phyloP scores from a whole-genome alignment of 2,888 invertebrate genomes.

The Lepidonotus clava region DNA sequence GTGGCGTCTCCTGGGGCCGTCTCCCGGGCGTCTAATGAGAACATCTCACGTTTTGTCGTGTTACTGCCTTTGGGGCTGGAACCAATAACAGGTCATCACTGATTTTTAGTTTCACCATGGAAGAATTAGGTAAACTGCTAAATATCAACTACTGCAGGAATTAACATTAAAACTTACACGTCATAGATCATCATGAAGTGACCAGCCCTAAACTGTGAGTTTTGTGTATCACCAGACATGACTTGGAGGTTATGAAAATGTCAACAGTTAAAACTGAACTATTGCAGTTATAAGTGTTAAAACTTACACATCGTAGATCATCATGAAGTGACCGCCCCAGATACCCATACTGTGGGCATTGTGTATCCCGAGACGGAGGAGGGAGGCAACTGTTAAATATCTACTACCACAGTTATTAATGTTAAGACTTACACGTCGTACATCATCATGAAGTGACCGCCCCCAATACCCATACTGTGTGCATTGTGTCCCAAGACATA shows the following conservation, averaged over 20 bases:
- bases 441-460: slow-evolving; percentile 60
- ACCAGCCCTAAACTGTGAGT: slow-evolving; percentile 62
- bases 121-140: no score
- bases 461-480: slow-evolving; percentile 62
- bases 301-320: background rate
- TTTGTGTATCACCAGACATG: slow-evolving; percentile 60
- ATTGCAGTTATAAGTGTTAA: no score
- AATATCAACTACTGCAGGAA: no score
- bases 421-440: slow-evolving; percentile 61
- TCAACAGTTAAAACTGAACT: no score
- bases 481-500: slow-evolving; percentile 60
- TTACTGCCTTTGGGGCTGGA: no score
- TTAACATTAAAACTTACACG: slow-evolving; percentile 58
- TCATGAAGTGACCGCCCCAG: background rate
- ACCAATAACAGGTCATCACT: no score
- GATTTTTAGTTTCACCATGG: no score
- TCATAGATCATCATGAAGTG: slow-evolving; percentile 62
- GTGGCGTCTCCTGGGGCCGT: slow-evolving; percentile 86
- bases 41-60: no score
- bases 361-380: slow-evolving; percentile 36
- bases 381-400: no score
- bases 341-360: background rate
- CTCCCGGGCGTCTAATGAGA: slow-evolving; percentile 87
- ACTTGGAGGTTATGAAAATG: no score
- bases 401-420: no score